phyloP scores from a whole-genome alignment of 2,113 vertebrate species.

The Tor tambroides region DNA sequence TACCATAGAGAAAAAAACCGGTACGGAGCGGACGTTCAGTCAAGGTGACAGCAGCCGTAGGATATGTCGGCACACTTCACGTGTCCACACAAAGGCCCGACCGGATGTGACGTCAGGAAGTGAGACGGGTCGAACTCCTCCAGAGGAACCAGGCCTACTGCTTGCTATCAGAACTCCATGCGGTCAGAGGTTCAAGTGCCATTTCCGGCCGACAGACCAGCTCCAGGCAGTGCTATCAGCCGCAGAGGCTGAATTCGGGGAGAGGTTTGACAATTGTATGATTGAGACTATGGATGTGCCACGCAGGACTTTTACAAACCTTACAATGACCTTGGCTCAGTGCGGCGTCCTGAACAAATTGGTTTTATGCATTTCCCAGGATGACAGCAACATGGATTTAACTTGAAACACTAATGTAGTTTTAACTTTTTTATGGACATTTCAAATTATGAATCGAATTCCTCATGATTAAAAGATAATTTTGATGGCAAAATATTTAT shows the following conservation, averaged over 20 bases:
- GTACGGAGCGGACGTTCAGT: constrained; percentile 41
- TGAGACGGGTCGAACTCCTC: neutral
- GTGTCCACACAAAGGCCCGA: neutral
- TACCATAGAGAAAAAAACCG: constrained; percentile 73
- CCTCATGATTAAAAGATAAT: neutral
- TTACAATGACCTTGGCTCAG: constrained; percentile 79
- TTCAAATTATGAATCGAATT: neutral
- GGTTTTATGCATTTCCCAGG: constrained; percentile 81
- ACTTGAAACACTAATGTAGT: constrained; percentile 19
- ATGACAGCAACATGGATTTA: constrained; percentile 33
- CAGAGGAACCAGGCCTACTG: constrained; percentile 70
- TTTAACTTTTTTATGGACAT: neutral
- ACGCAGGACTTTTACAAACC: constrained; percentile 81
- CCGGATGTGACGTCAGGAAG: neutral
- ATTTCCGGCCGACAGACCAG: constrained; percentile 80
- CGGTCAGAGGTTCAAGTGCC: constrained; percentile 81
- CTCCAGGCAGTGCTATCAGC: constrained; percentile 72
- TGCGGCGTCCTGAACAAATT: constrained; percentile 85
- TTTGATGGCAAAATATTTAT: neutral
- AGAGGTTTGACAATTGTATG: constrained; percentile 70
- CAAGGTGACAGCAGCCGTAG: constrained; percentile 33
- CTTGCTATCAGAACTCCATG: constrained; percentile 84
- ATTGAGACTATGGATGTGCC: constrained; percentile 86
- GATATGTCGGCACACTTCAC: constrained; percentile 3
- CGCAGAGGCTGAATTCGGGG: constrained; percentile 73